These are phyloP conservation scores for Myrmecophaga tridactyla DNA, from an alignment of 2,113 vertebrate genomes.

Conservation along the genomic window DNA sequence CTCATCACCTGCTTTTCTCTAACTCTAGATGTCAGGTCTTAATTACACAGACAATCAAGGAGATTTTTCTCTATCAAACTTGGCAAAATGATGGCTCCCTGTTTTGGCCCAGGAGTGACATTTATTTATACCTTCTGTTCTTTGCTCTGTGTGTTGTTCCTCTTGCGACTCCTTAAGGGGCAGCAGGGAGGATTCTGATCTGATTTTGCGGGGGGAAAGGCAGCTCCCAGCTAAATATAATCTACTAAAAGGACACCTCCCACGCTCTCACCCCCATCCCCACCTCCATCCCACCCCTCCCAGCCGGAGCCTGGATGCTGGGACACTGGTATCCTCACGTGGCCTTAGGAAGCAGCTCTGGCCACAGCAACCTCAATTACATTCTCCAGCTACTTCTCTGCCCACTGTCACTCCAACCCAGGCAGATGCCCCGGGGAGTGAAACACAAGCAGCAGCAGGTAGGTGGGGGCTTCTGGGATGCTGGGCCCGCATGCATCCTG, in stretches of 20 bases:
- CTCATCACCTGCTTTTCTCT: neutral
- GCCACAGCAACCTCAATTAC: neutral
- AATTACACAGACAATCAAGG: neutral
- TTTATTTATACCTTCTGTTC: neutral
- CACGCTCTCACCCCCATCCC: neutral
- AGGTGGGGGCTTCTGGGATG: neutral
- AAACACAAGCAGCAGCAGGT: neutral
- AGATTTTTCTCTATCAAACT: neutral
- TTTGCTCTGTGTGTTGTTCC: neutral
- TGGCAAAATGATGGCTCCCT: neutral
- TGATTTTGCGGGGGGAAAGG: neutral
- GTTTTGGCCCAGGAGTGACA: neutral
- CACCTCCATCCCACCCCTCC: neutral
- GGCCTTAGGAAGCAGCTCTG: neutral
- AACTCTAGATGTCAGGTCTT: neutral
- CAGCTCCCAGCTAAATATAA: neutral
- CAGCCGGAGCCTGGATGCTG: neutral
- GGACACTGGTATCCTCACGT: neutral
- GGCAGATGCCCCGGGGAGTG: neutral
- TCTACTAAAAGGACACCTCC: neutral
- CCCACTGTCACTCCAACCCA: neutral
- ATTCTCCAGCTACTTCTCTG: neutral
- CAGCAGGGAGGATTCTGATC: neutral
- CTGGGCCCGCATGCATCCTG: rapidly evolving
- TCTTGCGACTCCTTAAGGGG: neutral